Base-by-base conservation (phyloP, 2,797 vertebrate genomes). In the Xyrichtys novacula region DNA sequence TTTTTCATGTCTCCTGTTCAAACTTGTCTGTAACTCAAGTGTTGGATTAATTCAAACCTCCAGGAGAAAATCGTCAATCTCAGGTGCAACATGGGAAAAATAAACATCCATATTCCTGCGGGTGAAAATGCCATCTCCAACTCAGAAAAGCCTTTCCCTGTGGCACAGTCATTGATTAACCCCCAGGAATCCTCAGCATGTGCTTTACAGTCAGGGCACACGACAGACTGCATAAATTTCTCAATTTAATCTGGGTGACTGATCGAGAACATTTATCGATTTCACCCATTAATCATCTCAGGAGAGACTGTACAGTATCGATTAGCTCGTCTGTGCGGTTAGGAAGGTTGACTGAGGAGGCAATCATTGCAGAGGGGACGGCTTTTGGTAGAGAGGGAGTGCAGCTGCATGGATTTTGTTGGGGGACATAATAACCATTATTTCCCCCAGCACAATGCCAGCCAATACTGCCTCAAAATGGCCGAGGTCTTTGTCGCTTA, bases 401-500 rank as follows among this genome's bases (percentile, higher is more conserved):
- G 81, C 71, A 74, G 80, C 40, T 26, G 59, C 71, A 81, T 72
- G 31, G 84, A 87, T 87, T 86, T 78, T 42, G 63, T 56, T 74
- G 66, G 56, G 42, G 72, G 72, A 73, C 65, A 80, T 85, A 85
- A 88, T 88, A 88, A 87, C 70, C 71, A 79, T 76, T 68, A 84
- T 71, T 65, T 15, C 66, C 53, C 60, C 40, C 22, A 53, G 67
- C 69, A 85, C 71, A 83, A 76, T 66, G 50, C 43, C 65, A 80
- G 79, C 62, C 75, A 77, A 76, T 62, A 47, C 56, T 32, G 69
- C 34, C 67, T 74, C 85, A 87, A 91, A 91, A 90, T 84, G 85
- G 85, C 82, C 22, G 83, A 75, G 80, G 26, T 29, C 47, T 32
- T 47, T 60, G 75, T 71, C 11, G 22, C 53, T 69, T 78, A 65